Percentiles rank a stretch among this genome's conserved stretches.
Conservation (phyloP, 1,140 invertebrate genomes). For the Drosophila sp. region DNA sequence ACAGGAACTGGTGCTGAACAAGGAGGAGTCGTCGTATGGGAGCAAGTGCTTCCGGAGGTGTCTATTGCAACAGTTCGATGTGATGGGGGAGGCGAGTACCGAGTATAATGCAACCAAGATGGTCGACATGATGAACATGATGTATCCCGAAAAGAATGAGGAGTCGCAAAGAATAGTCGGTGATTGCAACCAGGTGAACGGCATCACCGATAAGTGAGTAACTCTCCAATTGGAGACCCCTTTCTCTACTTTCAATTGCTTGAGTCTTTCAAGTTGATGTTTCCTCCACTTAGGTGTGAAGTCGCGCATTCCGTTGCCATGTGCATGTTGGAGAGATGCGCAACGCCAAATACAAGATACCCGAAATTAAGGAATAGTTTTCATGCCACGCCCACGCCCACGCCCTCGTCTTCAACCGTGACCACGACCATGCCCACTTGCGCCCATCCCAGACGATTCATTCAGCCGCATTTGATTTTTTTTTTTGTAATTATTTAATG, state of each 20-base stretch:
- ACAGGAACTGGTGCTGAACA: conserved; percentile 64
- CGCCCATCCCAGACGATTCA: not conserved
- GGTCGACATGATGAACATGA: conserved; percentile 61
- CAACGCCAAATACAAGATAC: conserved; percentile 52
- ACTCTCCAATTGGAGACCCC: not conserved
- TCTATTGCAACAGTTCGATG: conserved; percentile 67
- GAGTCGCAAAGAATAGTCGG: conserved; percentile 37
- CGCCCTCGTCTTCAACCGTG: no score
- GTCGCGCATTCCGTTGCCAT: conserved; percentile 62
- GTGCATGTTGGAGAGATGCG: conserved; percentile 74
- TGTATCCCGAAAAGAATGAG: conserved; percentile 60
- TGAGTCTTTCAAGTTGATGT: no score
- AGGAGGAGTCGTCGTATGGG: conserved; percentile 53
- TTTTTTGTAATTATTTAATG: not conserved
- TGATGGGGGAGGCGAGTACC: conserved; percentile 47
- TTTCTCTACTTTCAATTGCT: not conserved
- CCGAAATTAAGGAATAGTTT: conserved; percentile 62
- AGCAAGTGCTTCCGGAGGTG: conserved; percentile 74
- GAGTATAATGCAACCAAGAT: conserved; percentile 55
- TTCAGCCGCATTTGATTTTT: conserved; percentile 17
- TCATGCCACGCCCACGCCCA: not conserved
- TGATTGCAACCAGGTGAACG: conserved; percentile 53
- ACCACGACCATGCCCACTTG: no score
- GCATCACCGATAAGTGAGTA: conserved; percentile 63
- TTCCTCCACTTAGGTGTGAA: conserved; percentile 54